Percentiles rank a stretch among this genome's conserved stretches.
These are phyloP conservation scores for Rhopilema esculentum DNA, from an alignment of 30 jellyfish, hydroid and myxozoan species.

Conservation along the genomic window DNA sequence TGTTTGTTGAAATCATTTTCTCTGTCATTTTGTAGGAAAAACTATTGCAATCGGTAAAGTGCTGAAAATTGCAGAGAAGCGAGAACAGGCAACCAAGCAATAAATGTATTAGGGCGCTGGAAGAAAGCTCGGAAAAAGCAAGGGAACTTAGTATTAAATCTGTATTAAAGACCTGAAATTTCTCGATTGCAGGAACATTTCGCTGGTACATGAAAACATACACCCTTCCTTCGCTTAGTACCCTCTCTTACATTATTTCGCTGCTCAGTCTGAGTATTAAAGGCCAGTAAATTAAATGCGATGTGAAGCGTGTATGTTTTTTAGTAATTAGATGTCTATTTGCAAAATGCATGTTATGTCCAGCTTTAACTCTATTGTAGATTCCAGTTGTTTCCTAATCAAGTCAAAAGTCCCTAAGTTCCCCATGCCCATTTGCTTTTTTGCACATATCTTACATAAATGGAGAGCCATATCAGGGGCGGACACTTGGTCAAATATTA, in stretches of 20 bases:
- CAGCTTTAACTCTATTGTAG: neutral
- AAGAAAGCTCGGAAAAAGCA: neutral
- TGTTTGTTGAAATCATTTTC: too few species aligned
- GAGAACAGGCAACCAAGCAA: conserved; percentile 20
- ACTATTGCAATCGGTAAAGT: conserved; percentile 98
- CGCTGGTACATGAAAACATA: neutral
- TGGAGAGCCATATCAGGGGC: too few species aligned
- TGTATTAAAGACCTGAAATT: neutral
- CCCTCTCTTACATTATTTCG: neutral
- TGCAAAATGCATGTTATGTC: too few species aligned
- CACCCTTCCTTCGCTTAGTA: neutral
- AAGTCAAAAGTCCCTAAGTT: too few species aligned
- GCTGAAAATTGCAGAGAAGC: conserved; percentile 67
- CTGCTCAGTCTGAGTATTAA: neutral
- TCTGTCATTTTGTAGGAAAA: conserved; percentile 86
- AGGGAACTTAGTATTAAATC: neutral
- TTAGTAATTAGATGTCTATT: too few species aligned
- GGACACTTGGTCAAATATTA: too few species aligned
- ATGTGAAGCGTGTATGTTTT: too few species aligned
- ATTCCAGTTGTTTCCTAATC: neutral
- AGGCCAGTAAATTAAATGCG: neutral
- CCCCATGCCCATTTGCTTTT: too few species aligned
- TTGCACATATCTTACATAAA: too few species aligned
- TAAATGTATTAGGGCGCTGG: neutral
- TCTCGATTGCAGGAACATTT: neutral